Conservation (phyloP, 2,113 vertebrate genomes). For the Thamnophis sirtalis region DNA sequence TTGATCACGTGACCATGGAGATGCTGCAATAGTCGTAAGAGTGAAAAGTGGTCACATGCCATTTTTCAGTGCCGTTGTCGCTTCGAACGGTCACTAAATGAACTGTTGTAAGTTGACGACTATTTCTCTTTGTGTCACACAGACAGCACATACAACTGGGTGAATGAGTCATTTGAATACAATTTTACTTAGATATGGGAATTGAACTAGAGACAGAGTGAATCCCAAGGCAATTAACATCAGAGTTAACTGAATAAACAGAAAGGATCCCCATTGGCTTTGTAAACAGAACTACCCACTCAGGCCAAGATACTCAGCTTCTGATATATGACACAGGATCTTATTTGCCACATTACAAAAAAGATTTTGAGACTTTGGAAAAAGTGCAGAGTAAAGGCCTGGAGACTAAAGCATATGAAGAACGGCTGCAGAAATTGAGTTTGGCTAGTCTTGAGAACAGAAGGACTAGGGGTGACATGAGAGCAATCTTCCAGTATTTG, state of each 20-base stretch:
- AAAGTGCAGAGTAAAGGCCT: no score
- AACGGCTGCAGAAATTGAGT: no score
- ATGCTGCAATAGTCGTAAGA: not conserved
- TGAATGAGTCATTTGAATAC: not conserved
- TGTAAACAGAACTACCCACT: constrained; percentile 4
- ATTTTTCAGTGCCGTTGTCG: not conserved
- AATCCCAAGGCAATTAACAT: not conserved
- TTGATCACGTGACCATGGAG: not conserved
- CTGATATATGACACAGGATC: not conserved
- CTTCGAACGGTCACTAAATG: not conserved
- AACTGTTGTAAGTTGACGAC: not conserved
- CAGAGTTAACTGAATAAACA: not conserved
- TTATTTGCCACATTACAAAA: not conserved
- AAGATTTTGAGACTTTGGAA: no score
- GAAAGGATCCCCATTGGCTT: not conserved
- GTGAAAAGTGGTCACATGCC: not conserved
- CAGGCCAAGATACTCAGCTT: not conserved
- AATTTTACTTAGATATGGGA: not conserved
- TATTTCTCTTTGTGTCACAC: not conserved
- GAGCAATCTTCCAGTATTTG: no score
- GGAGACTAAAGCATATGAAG: no score
- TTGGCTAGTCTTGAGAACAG: no score
- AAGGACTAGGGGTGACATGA: no score
- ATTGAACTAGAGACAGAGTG: not conserved
- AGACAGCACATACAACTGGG: not conserved